Percentiles rank a stretch among this genome's conserved stretches.
Conservation (phyloP, 2,888 invertebrate genomes). For the Minunthozetes semirufus region DNA sequence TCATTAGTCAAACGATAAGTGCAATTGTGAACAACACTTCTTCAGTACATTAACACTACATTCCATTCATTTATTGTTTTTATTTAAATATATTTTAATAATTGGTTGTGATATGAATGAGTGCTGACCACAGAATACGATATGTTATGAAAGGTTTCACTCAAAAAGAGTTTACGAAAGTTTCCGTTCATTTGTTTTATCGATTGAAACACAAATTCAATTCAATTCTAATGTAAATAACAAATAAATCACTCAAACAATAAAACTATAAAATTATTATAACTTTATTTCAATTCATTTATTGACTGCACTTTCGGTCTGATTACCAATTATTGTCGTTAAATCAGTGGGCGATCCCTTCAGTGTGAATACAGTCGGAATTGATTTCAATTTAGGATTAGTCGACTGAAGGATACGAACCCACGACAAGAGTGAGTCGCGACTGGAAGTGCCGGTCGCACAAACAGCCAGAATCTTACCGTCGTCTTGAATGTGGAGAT, state of each 20-base stretch:
- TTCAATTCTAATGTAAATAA: slow-evolving; percentile 6
- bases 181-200: background rate
- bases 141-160: slow-evolving; percentile 17
- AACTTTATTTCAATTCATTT: background rate
- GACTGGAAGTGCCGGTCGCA: slow-evolving; percentile 73
- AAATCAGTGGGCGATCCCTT: background rate
- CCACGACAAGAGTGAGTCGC: slow-evolving; percentile 89
- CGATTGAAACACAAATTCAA: slow-evolving; percentile 9
- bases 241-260: slow-evolving; percentile 17
- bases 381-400: slow-evolving; percentile 31
- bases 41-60: background rate
- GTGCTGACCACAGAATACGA: slow-evolving; percentile 8
- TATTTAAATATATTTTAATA: slow-evolving; percentile 11
- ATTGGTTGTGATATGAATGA: slow-evolving; percentile 18
- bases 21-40: slow-evolving; percentile 20
- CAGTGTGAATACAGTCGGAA: slow-evolving; percentile 22
- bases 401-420: slow-evolving; percentile 59
- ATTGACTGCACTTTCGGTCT: background rate
- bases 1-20: slow-evolving; percentile 28
- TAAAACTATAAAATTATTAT: background rate
- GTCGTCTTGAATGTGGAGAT: slow-evolving; percentile 86
- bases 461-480: slow-evolving; percentile 79
- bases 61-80: background rate
- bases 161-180: background rate
- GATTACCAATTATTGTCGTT: background rate